Evolutionary conservation across 2,888 invertebrate genomes (phyloP).

Genomic region (Pheosia tremula): DNA sequence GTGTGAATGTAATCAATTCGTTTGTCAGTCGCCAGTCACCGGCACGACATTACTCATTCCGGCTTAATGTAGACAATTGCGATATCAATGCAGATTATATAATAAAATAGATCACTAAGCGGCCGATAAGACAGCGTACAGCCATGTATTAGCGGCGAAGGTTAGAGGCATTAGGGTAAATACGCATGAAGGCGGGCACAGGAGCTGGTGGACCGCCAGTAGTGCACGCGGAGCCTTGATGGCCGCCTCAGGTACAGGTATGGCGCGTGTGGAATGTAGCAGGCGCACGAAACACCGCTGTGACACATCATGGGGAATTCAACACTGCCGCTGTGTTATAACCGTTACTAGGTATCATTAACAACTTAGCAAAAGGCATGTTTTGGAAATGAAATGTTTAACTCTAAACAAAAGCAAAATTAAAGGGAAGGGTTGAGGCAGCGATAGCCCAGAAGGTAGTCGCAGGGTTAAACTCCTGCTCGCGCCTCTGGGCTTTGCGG

Average conservation of each 20-base stretch:
- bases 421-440: too few relatives aligned
- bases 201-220: slow-evolving; percentile 42
- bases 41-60: slow-evolving; percentile 30
- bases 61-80: slow-evolving; percentile 19
- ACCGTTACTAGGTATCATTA: background rate
- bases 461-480: too few relatives aligned
- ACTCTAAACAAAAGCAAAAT: too few relatives aligned
- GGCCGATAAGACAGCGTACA: slow-evolving; percentile 14
- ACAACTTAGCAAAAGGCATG: background rate
- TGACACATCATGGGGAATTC: slow-evolving; percentile 41
- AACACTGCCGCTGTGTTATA: slow-evolving; percentile 10
- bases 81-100: slow-evolving; percentile 23
- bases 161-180: slow-evolving; percentile 53
- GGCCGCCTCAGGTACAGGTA: slow-evolving; percentile 42
- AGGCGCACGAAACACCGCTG: slow-evolving; percentile 56
- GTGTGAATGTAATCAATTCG: slow-evolving; percentile 47
- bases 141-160: slow-evolving; percentile 41
- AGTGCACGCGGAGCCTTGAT: slow-evolving; percentile 54
- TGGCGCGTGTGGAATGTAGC: slow-evolving; percentile 58
- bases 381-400: background rate
- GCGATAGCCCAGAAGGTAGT: too few relatives aligned
- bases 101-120: slow-evolving; percentile 15
- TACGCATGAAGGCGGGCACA: slow-evolving; percentile 51
- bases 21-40: slow-evolving; percentile 14
- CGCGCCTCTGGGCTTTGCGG: too few relatives aligned